Percentiles rank a stretch among this genome's conserved stretches.
Conservation (phyloP, 2,113 vertebrate species). For the Laterallus jamaicensis region DNA sequence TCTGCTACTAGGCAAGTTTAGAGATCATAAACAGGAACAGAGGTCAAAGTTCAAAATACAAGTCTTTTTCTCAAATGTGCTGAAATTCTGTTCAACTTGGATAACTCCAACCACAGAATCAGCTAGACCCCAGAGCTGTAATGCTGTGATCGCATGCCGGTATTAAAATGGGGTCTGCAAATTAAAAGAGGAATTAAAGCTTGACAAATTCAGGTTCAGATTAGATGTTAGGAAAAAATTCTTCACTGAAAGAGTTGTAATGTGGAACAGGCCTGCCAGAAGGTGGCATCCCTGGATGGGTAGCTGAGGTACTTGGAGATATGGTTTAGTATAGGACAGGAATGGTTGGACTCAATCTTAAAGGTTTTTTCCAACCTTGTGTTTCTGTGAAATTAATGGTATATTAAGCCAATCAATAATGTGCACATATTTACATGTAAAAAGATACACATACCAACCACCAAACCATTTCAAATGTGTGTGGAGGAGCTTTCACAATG, state of each 20-base stretch:
- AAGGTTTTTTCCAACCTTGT: too few species aligned
- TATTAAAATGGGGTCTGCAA: neutral
- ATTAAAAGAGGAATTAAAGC: neutral
- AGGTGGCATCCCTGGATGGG: too few species aligned
- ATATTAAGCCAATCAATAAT: neutral
- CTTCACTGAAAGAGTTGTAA: too few species aligned
- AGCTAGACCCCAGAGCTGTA: neutral
- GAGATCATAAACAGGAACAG: neutral
- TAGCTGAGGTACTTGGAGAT: too few species aligned
- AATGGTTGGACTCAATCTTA: too few species aligned
- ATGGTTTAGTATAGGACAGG: too few species aligned
- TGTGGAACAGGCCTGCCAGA: too few species aligned
- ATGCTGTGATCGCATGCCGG: neutral
- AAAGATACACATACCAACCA: constrained; percentile 43
- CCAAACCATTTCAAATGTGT: constrained; percentile 50
- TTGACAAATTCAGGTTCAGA: neutral
- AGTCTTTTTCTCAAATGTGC: neutral
- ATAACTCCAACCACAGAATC: neutral
- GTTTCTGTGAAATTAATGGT: neutral
- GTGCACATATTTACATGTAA: constrained; percentile 37
- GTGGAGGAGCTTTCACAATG: constrained; percentile 50
- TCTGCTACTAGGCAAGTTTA: neutral
- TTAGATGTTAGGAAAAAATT: too few species aligned
- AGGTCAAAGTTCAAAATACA: neutral
- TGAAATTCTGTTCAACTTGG: neutral